Conservation (phyloP, 2,888 invertebrate species). For the Liodrosophila aerea region DNA sequence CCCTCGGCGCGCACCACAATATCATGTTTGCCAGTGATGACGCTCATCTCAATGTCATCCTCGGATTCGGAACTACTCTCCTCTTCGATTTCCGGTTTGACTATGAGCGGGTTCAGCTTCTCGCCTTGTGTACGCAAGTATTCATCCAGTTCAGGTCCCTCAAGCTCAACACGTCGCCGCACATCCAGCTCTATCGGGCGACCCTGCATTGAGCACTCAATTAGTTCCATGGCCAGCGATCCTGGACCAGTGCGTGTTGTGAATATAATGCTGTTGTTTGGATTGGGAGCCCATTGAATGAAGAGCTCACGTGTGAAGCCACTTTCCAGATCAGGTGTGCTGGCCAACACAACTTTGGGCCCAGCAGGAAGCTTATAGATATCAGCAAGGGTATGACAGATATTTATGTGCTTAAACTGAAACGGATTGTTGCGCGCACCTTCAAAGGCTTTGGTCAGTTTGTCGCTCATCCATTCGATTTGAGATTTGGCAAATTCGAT, state of each 20-base stretch:
- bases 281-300: slow-evolving; percentile 94
- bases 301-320: slow-evolving; percentile 98
- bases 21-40: slow-evolving; percentile 93
- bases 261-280: slow-evolving; percentile 96
- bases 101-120: slow-evolving; percentile 81
- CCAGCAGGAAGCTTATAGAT: slow-evolving; percentile 90
- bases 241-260: slow-evolving; percentile 93
- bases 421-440: slow-evolving; percentile 97
- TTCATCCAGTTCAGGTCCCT: slow-evolving; percentile 91
- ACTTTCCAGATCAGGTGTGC: slow-evolving; percentile 96
- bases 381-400: slow-evolving; percentile 96
- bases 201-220: slow-evolving; percentile 88
- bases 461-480: slow-evolving; percentile 99
- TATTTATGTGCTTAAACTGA: slow-evolving; percentile 95
- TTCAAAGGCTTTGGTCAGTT: slow-evolving; percentile 95
- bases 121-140: slow-evolving; percentile 87
- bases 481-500: slow-evolving; percentile 99
- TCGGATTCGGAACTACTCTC: slow-evolving; percentile 91
- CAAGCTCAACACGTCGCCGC: slow-evolving; percentile 87
- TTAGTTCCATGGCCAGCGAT: slow-evolving; percentile 89
- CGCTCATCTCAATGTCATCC: slow-evolving; percentile 92
- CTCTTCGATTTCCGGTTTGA: slow-evolving; percentile 85
- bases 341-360: slow-evolving; percentile 97
- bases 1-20: slow-evolving; percentile 91
- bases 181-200: slow-evolving; percentile 88